These are phyloP conservation scores for Vespertilio murinus DNA, from an alignment of 2,797 vertebrate species.

Conservation along the genomic window DNA sequence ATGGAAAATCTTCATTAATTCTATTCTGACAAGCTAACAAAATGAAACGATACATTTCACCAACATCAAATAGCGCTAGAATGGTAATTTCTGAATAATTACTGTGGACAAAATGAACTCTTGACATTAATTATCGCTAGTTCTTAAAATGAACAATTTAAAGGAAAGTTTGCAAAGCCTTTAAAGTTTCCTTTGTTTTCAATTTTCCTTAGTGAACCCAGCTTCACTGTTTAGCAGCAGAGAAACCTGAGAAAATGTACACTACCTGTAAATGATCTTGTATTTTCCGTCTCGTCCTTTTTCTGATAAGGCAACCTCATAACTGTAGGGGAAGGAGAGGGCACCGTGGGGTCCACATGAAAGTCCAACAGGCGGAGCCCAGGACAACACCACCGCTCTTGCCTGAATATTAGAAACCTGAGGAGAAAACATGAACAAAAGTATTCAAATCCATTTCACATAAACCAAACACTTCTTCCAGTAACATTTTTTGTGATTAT, in stretches of 20 bases:
- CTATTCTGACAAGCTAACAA: background rate
- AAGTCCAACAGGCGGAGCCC: slow-evolving; percentile 92
- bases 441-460: slow-evolving; percentile 32
- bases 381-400: slow-evolving; percentile 90
- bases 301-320: slow-evolving; percentile 95
- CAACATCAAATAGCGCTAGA: background rate
- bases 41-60: background rate
- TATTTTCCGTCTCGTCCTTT: slow-evolving; percentile 97
- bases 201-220: background rate
- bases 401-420: slow-evolving; percentile 95
- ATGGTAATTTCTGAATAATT: slow-evolving; percentile 31
- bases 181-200: background rate
- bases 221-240: background rate
- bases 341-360: slow-evolving; percentile 89
- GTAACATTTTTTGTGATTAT: background rate
- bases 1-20: background rate
- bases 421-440: slow-evolving; percentile 2
- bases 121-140: slow-evolving; percentile 7
- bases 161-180: slow-evolving; percentile 7
- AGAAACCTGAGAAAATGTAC: background rate
- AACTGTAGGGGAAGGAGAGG: slow-evolving; percentile 92
- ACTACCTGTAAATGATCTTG: slow-evolving; percentile 95
- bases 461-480: background rate
- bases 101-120: slow-evolving; percentile 37
- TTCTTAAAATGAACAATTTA: slow-evolving; percentile 10